Percentiles rank a stretch among this genome's conserved stretches.
These are phyloP conservation scores for Trachymyrmex cornetzi DNA, from an alignment of 1,140 invertebrate species.

Conservation along the genomic window DNA sequence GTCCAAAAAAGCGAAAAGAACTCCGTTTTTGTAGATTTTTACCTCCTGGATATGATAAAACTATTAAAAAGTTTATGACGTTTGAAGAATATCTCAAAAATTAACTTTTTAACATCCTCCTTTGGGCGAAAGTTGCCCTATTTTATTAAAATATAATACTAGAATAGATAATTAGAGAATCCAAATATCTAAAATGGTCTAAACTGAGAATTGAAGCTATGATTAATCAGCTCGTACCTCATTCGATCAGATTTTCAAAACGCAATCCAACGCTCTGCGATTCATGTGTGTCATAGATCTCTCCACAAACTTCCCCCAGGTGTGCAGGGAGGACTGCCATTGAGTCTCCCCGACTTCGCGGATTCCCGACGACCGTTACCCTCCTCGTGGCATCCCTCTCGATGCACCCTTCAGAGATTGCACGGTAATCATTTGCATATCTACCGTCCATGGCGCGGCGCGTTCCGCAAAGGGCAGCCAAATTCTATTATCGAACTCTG, in stretches of 20 bases:
- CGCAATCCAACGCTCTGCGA: neutral
- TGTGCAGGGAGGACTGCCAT: conserved; percentile 65
- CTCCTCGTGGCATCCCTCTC: conserved; percentile 70
- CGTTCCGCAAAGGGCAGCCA: conserved; percentile 78
- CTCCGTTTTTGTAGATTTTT: too few relatives aligned
- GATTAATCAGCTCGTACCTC: neutral
- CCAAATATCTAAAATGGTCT: neutral
- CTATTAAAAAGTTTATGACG: too few relatives aligned
- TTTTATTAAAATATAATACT: too few relatives aligned
- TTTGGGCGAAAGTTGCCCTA: too few relatives aligned
- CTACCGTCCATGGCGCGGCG: conserved; percentile 70
- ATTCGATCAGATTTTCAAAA: neutral
- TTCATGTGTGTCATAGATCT: neutral
- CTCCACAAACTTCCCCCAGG: conserved; percentile 44
- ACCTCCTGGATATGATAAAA: too few relatives aligned
- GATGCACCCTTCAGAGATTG: conserved; percentile 56
- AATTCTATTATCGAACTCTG: conserved; percentile 80
- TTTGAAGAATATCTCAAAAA: too few relatives aligned
- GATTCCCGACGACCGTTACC: conserved; percentile 74
- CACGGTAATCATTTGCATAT: conserved; percentile 81
- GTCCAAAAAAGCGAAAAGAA: too few relatives aligned
- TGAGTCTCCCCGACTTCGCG: conserved; percentile 17
- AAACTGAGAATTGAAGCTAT: neutral
- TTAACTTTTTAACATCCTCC: too few relatives aligned
- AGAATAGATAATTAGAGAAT: too few relatives aligned